A percentile compares a stretch with the other conserved stretches of the same genome.
These are phyloP conservation scores for Drosophila nebulosa DNA, from an alignment of 1,140 invertebrate species.

Conservation along the genomic window DNA sequence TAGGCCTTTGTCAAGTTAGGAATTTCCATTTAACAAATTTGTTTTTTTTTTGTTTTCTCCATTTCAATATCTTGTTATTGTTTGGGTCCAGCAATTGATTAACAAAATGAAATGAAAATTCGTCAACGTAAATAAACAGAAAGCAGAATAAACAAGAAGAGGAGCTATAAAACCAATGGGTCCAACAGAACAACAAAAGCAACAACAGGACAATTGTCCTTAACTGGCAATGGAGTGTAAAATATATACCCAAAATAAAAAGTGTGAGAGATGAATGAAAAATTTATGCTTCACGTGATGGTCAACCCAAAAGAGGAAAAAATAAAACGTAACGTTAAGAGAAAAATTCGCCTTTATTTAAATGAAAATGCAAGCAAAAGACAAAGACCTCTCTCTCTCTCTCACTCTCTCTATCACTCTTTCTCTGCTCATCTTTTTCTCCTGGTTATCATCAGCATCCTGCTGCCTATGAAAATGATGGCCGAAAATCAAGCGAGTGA, in stretches of 20 bases:
- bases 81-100: conserved; percentile 46
- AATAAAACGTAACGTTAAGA: conserved; percentile 12
- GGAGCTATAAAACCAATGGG: conserved; percentile 64
- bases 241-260: conserved; percentile 50
- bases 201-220: conserved; percentile 7
- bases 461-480: background rate
- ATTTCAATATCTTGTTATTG: background rate
- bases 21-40: background rate
- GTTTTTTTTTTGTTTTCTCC: background rate
- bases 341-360: conserved; percentile 65
- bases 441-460: background rate
- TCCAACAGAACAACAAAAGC: conserved; percentile 25
- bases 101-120: conserved; percentile 66
- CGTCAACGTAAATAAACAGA: conserved; percentile 33
- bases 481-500: conserved; percentile 68
- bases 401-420: background rate
- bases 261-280: conserved; percentile 38
- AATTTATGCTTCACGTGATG: conserved; percentile 58
- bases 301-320: conserved; percentile 15
- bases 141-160: conserved; percentile 14
- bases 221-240: conserved; percentile 60
- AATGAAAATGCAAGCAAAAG: conserved; percentile 55
- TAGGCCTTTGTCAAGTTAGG: too few species aligned
- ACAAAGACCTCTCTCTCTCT: background rate
- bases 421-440: background rate